Evolutionary conservation across 2,113 vertebrate species (phyloP), one percentile per base, ranked within the genome.

Genomic region (Miniopterus natalensis): DNA sequence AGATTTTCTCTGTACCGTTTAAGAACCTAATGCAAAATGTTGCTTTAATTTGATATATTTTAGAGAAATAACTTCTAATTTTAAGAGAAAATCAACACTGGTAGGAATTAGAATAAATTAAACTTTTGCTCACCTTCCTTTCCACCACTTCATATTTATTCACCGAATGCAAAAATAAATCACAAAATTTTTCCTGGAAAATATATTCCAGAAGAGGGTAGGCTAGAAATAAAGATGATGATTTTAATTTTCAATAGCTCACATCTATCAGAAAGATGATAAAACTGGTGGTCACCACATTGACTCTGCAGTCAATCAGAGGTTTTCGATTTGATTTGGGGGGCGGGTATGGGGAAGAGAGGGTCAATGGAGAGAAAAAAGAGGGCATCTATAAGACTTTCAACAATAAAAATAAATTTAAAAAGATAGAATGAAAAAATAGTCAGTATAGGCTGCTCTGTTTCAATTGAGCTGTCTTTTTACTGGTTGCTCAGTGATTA

Each of bases 1-100:
- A 47, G 75, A 80, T 85, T 92, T 18, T 93, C 53, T 78, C 80
- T 25, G 27, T 42, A 42, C 21, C 36, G 71, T 87, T 94, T 95
- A 79, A 95, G 90, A 77, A 95, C 29, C 40, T 88, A 92, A 84
- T 84, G 3, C 5, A 96, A 97, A 93, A 84, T 65, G 42, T 23
- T 95, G 25, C 29, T 95, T 94, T 95, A 86, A 91, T 95, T 79
- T 94, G 20, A 88, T 93, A 94, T 94, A 88, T 84, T 84, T 97
- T 31, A 86, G 21, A 63, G 70, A 96, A 91, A 95, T 86, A 95
- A 83, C n/a, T 65, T 94, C 18, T 85, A 81, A 66, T 95, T 96
- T 96, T 96, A 86, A 96, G 95, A 87, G 40, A 65, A 95, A 96
- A 94, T 95, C 90, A 94, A 88, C 61, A 77, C 8, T 27, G 31